phyloP scores from a whole-genome alignment of 1,140 invertebrate species.

The Ladona fulva region DNA sequence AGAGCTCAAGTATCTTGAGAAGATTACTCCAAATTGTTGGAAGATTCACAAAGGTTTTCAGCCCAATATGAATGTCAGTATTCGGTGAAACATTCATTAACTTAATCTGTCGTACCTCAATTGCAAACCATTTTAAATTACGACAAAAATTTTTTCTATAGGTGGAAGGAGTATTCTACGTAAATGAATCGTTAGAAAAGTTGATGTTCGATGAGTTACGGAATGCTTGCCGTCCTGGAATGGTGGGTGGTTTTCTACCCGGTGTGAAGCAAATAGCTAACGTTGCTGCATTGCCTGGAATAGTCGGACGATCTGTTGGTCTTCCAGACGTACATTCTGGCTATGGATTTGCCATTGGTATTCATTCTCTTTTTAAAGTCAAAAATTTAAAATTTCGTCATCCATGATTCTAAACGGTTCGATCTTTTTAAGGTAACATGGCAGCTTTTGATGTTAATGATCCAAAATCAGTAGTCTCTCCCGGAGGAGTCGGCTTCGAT shows the following conservation, averaged over 20 bases:
- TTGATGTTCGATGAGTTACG: constrained; percentile 96
- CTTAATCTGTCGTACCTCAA: neutral
- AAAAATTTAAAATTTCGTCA: neutral
- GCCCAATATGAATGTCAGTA: constrained; percentile 92
- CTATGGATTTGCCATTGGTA: constrained; percentile 97
- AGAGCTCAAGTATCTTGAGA: constrained; percentile 89
- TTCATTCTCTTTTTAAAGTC: constrained; percentile 12
- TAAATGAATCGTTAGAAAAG: constrained; percentile 85
- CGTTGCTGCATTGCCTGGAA: constrained; percentile 96
- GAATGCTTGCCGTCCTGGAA: constrained; percentile 79
- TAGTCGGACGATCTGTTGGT: constrained; percentile 83
- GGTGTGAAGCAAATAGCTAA: constrained; percentile 99
- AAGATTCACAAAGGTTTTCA: constrained; percentile 98
- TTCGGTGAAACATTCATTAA: constrained; percentile 16
- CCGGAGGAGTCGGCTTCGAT: constrained; percentile 98
- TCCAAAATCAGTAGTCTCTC: constrained; percentile 90
- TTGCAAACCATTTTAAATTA: neutral
- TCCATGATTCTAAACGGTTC: neutral
- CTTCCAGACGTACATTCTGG: constrained; percentile 98
- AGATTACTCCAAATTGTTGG: constrained; percentile 76
- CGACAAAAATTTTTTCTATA: constrained; percentile 29
- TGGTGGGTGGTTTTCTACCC: constrained; percentile 91
- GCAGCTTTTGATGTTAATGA: constrained; percentile 96
- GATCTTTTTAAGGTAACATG: constrained; percentile 74
- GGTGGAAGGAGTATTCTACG: constrained; percentile 97